phyloP scores from a whole-genome alignment of 2,113 vertebrate species.

The Strix uralensis region DNA sequence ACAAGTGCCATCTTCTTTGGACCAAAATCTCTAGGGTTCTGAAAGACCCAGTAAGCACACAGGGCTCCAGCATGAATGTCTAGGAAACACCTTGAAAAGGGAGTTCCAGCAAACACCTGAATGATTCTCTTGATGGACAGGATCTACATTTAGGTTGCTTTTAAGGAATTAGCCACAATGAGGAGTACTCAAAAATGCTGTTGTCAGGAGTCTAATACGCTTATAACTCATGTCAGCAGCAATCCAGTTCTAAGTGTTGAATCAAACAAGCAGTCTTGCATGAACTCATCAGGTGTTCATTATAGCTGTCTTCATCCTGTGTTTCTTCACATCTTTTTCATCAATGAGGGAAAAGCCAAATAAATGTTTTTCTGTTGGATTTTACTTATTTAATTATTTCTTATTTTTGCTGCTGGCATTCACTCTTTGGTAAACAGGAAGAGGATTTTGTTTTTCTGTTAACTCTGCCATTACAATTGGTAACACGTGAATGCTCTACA shows the following conservation, averaged over 20 bases:
- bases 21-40: not conserved
- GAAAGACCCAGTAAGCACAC: not conserved
- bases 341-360: not conserved
- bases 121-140: not conserved
- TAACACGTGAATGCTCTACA: not conserved
- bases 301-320: not conserved
- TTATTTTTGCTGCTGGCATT: not conserved
- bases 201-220: not conserved
- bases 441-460: not conserved
- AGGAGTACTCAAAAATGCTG: not conserved
- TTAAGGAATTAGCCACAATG: not conserved
- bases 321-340: not conserved
- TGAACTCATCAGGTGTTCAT: not conserved
- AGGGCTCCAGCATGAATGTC: not conserved
- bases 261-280: not conserved
- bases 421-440: not conserved
- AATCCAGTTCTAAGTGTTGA: not conserved
- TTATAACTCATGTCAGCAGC: not conserved
- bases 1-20: not conserved
- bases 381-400: not conserved
- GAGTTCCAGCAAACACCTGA: not conserved
- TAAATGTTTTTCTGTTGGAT: not conserved
- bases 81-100: not conserved
- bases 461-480: not conserved
- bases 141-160: not conserved